phyloP scores from a whole-genome alignment of 2,797 vertebrate genomes.

The Anniella stebbinsi region DNA sequence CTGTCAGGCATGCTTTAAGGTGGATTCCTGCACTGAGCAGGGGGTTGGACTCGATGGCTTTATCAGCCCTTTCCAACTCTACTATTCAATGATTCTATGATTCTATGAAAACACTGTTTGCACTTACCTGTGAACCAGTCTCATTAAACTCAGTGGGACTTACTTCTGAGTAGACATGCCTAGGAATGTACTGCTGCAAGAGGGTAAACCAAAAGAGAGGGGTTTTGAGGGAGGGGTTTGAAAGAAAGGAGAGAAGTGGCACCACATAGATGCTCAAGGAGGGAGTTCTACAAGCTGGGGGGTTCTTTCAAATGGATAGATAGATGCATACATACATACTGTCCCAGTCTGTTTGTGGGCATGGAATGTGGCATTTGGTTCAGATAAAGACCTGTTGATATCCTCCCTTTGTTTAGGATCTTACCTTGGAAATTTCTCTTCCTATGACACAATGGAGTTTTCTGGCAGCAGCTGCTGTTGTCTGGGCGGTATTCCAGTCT shows the following conservation, averaged over 20 bases:
- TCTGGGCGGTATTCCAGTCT: slow-evolving; percentile 27
- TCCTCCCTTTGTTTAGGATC: background rate
- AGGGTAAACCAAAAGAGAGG: background rate
- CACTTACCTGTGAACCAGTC: no score
- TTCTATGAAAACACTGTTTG: no score
- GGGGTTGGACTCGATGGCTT: no score
- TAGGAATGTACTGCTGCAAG: background rate
- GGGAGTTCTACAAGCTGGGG: background rate
- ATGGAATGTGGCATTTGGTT: background rate
- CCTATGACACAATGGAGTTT: slow-evolving; percentile 8
- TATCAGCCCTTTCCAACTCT: no score
- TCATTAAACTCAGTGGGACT: background rate
- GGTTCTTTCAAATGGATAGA: background rate
- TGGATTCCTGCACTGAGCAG: no score
- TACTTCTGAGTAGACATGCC: background rate
- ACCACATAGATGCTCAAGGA: background rate
- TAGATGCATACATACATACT: background rate
- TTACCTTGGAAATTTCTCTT: background rate
- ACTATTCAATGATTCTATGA: no score
- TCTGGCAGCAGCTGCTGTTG: slow-evolving; percentile 20
- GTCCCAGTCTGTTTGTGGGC: background rate
- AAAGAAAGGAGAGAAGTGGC: background rate
- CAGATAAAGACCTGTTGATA: background rate
- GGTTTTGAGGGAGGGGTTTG: no score
- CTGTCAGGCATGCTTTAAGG: no score